Evolutionary conservation across 2,113 vertebrate species (phyloP).

Genomic region (Elachura formosa): DNA sequence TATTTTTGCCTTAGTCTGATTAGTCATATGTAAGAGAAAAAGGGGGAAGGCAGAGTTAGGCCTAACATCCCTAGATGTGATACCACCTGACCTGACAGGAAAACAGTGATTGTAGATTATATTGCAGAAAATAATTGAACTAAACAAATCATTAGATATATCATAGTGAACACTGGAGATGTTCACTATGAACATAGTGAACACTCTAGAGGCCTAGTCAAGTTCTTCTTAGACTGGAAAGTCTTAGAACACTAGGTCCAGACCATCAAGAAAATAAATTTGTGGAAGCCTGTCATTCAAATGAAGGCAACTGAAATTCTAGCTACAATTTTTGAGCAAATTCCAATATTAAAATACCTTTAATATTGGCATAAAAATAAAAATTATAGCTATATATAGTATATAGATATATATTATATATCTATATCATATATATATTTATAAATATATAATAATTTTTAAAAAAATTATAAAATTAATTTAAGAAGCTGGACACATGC

Average conservation of each 20-base stretch:
- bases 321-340: neutral
- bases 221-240: neutral
- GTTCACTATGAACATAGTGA: no score
- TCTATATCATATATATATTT: no score
- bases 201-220: neutral
- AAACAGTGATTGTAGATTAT: neutral
- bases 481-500: neutral
- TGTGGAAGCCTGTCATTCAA: neutral
- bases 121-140: neutral
- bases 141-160: neutral
- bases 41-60: rapidly evolving
- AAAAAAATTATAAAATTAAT: no score
- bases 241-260: neutral
- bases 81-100: neutral
- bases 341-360: neutral
- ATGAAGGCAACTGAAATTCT: neutral
- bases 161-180: neutral
- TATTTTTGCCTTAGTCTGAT: neutral
- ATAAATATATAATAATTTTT: no score
- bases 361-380: no score
- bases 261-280: neutral
- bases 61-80: neutral
- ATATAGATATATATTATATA: no score
- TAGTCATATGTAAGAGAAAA: neutral
- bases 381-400: no score